Evolutionary conservation across 2,113 vertebrate species (phyloP), one percentile per base, ranked within the genome.

Genomic region (Nanorana parkeri): DNA sequence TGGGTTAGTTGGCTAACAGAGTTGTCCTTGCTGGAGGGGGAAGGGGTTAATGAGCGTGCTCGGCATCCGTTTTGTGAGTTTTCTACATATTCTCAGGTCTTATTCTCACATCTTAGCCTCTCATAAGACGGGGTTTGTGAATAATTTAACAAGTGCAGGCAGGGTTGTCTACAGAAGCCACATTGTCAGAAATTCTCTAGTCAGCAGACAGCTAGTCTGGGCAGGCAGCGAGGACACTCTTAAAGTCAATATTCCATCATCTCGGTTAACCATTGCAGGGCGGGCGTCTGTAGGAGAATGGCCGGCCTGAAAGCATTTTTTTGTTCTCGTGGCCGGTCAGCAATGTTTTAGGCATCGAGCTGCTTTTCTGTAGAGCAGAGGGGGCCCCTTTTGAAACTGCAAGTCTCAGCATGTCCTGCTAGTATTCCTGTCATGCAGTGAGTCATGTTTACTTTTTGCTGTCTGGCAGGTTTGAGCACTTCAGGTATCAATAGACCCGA

Each of bases 381-480:
- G 41, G 41, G 41, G 41, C 6, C 5, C 13, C 41, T 15, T 47
- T 47, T 47, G 41, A 15, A 15, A 47, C 41, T 47, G 41, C 41
- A 47, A 47, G 41, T 47, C 41, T 47, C 41, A 47, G 41, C 5
- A 47, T 47, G 41, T 47, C 41, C 41, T 47, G 41, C 5, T 13
- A 47, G 41, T 47, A 47, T 47, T 47, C 13, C 32, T 36, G 32
- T 6, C 32, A 36, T 36, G 32, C 32, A 36, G 32, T 36, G 32
- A 36, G 41, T 47, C 11, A 47, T 47, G 13, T 47, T 47, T 11
- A 47, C 41, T 47, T 47, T n/a, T 15, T 87, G 90, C 90, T 88
- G 84, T 24, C 72, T 87, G 85, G 90, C 89, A 92, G 93, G 93
- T 90, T 89, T 75, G 66, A 47, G 69, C 84, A 84, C 88, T 90